phyloP scores from a whole-genome alignment of 1,140 invertebrate species.

The Lepidurus apus region DNA sequence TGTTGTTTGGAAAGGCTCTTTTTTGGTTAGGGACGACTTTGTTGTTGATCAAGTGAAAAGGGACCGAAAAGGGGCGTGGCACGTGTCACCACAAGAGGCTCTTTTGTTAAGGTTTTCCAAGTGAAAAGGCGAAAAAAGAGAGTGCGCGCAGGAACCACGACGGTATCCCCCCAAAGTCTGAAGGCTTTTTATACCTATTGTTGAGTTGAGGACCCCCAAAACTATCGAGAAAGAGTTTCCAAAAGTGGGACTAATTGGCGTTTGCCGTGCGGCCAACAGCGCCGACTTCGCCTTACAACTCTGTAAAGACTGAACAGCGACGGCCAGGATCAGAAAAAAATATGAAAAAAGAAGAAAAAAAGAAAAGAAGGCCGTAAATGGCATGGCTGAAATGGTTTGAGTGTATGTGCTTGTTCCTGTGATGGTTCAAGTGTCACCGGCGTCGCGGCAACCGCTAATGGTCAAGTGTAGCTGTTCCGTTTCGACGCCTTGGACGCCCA shows the following conservation, averaged over 20 bases:
- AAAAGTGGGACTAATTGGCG: slow-evolving; percentile 1
- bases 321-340: neutral
- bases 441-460: slow-evolving; percentile 1
- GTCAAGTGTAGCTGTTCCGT: slow-evolving; percentile 21
- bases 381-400: slow-evolving; percentile 2
- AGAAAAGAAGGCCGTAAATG: neutral
- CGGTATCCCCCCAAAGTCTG: neutral
- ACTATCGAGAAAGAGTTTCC: neutral
- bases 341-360: neutral
- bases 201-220: neutral
- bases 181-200: slow-evolving; percentile 5
- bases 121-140: neutral
- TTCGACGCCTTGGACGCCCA: slow-evolving; percentile 7
- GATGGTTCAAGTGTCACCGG: slow-evolving; percentile 9
- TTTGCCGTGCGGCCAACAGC: neutral
- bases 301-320: neutral
- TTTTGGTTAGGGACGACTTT: neutral
- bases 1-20: neutral
- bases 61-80: neutral
- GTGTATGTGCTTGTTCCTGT: slow-evolving; percentile 21
- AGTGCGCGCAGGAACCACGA: neutral
- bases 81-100: slow-evolving; percentile 9
- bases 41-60: neutral
- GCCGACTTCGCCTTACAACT: neutral
- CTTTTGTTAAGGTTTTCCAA: neutral